phyloP scores from a whole-genome alignment of 2,888 invertebrate genomes.

The Drosophila cognata region DNA sequence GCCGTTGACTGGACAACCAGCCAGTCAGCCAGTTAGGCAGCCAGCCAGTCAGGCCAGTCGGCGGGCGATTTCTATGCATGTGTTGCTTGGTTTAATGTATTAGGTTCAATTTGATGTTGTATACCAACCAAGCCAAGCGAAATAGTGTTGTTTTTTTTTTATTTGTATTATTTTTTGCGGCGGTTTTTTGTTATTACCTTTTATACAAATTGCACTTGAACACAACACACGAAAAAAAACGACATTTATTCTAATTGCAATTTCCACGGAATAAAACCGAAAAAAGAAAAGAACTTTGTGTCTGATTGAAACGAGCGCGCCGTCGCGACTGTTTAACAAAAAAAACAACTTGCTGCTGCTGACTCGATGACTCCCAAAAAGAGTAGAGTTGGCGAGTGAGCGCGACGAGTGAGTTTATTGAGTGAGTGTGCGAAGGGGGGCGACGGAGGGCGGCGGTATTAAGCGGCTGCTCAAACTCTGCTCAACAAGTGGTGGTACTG shows the following conservation, averaged over 20 bases:
- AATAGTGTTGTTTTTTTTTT: constrained; percentile 3
- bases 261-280: constrained; percentile 31
- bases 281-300: constrained; percentile 37
- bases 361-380: constrained; percentile 15
- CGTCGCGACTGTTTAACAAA: constrained; percentile 70
- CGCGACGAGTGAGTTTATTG: constrained; percentile 21
- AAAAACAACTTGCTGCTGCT: constrained; percentile 25
- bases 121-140: constrained; percentile 52
- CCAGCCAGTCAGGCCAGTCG: constrained; percentile 19
- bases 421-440: constrained; percentile 17
- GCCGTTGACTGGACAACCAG: constrained; percentile 69
- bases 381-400: constrained; percentile 9
- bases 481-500: constrained; percentile 1
- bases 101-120: constrained; percentile 22
- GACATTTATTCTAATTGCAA: constrained; percentile 47
- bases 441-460: constrained; percentile 13
- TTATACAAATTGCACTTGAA: constrained; percentile 34
- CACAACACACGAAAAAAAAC: constrained; percentile 54
- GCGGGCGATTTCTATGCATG: constrained; percentile 6
- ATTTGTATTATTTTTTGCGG: constrained; percentile 5
- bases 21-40: constrained; percentile 2
- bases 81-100: constrained; percentile 6
- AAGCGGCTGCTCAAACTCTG: constrained; percentile 19
- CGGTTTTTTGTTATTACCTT: constrained; percentile 15
- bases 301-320: constrained; percentile 75